These are phyloP conservation scores for Pipistrellus nathusii DNA, from an alignment of 2,797 vertebrate species.

Conservation along the genomic window DNA sequence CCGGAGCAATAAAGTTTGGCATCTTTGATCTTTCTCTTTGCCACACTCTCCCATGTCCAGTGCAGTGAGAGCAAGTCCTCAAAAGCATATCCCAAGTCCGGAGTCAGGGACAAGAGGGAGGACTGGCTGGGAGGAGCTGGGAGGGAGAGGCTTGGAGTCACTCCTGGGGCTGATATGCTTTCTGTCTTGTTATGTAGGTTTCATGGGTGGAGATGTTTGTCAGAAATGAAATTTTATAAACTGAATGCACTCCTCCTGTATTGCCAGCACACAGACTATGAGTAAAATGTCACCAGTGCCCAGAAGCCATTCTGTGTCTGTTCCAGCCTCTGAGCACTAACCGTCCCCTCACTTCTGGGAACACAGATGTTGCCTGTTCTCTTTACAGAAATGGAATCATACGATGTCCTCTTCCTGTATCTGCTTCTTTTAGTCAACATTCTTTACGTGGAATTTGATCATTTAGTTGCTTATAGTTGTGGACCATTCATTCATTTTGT, in stretches of 20 bases:
- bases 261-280: neutral
- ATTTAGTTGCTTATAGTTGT: neutral
- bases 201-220: neutral
- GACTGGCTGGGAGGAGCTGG: neutral
- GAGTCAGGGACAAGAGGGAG: neutral
- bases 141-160: neutral
- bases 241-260: neutral
- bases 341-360: neutral
- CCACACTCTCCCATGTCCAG: neutral
- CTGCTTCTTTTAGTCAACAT: neutral
- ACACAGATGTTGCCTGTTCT: neutral
- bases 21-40: neutral
- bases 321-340: neutral
- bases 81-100: neutral
- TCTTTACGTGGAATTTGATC: neutral
- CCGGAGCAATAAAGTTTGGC: neutral
- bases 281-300: neutral
- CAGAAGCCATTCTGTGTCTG: neutral
- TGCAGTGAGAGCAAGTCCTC: neutral
- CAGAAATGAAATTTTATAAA: neutral
- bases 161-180: neutral
- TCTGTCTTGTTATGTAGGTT: neutral
- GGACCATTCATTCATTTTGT: neutral
- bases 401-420: neutral
- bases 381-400: neutral